Percentiles rank a stretch among this genome's conserved stretches.
phyloP scores from a whole-genome alignment of 2,113 vertebrate species.

The Tautogolabrus adspersus region DNA sequence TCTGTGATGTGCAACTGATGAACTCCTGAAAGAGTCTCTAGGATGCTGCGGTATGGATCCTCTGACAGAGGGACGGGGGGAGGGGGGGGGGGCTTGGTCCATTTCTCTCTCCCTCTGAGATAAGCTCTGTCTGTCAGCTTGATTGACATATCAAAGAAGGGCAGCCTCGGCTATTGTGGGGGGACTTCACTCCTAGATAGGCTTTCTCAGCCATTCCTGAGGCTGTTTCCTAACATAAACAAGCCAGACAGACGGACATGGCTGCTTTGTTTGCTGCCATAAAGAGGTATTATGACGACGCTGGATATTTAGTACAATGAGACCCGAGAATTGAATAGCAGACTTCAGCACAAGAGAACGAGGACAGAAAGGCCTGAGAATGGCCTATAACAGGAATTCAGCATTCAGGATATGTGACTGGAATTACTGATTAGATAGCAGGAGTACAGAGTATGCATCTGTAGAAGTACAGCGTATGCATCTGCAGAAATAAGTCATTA shows the following conservation, averaged over 20 bases:
- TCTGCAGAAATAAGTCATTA: not conserved
- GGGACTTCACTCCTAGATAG: conserved; percentile 45
- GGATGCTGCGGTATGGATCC: conserved; percentile 59
- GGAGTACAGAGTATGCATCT: not conserved
- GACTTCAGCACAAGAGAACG: conserved; percentile 22
- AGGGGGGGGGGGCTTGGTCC: conserved; percentile 52
- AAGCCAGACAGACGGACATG: conserved; percentile 29
- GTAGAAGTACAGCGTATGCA: too few species aligned
- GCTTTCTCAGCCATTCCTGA: conserved; percentile 40
- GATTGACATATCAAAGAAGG: conserved; percentile 74
- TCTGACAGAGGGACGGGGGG: conserved; percentile 51
- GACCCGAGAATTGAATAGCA: conserved; percentile 29
- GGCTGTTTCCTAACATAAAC: conserved; percentile 56
- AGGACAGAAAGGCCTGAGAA: not conserved
- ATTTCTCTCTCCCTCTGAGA: conserved; percentile 69
- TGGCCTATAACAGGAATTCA: conserved; percentile 15
- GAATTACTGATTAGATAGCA: conserved; percentile 16
- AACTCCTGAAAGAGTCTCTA: conserved; percentile 69
- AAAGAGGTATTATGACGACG: conserved; percentile 33
- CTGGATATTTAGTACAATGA: conserved; percentile 37
- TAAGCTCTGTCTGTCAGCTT: conserved; percentile 80
- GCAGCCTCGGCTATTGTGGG: conserved; percentile 55
- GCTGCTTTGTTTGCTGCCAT: conserved; percentile 42
- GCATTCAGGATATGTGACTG: not conserved
- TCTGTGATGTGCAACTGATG: conserved; percentile 76